phyloP scores from a whole-genome alignment of 2,797 vertebrate species.

The Danio jaintianensis region DNA sequence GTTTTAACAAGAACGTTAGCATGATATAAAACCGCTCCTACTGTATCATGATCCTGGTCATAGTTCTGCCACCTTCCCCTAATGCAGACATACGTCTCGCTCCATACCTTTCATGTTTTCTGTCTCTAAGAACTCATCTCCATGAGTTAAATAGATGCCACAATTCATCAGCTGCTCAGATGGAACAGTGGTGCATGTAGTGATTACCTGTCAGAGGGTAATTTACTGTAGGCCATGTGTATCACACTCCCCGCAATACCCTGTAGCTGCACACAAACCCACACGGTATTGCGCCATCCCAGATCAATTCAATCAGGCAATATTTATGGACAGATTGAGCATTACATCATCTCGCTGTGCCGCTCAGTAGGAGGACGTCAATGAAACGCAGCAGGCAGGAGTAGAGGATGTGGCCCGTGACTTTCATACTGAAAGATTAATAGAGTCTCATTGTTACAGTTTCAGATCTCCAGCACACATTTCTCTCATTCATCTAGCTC shows the following conservation, averaged over 20 bases:
- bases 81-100: neutral
- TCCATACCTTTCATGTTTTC: constrained; percentile 6
- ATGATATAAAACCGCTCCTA: neutral
- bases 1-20: neutral
- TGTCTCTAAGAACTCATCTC: constrained; percentile 49
- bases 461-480: constrained; percentile 36
- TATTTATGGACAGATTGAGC: constrained; percentile 49
- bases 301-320: constrained; percentile 42
- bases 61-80: neutral
- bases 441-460: constrained; percentile 25
- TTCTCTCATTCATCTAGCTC: constrained; percentile 34
- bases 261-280: constrained; percentile 62
- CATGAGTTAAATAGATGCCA: constrained; percentile 68
- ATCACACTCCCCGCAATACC: constrained; percentile 53
- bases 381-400: constrained; percentile 44
- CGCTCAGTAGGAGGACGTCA: constrained; percentile 38
- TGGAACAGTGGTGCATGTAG: constrained; percentile 68
- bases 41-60: neutral
- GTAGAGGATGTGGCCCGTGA: constrained; percentile 39
- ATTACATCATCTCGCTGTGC: constrained; percentile 57
- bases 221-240: constrained; percentile 67
- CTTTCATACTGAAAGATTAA: constrained; percentile 41
- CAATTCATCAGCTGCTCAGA: constrained; percentile 76
- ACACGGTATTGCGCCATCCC: neutral
- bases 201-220: constrained; percentile 73